Percentiles rank a stretch among this genome's conserved stretches.
Conservation (phyloP, 2,888 invertebrate species). For the Himalopsyche kuldschensis region DNA sequence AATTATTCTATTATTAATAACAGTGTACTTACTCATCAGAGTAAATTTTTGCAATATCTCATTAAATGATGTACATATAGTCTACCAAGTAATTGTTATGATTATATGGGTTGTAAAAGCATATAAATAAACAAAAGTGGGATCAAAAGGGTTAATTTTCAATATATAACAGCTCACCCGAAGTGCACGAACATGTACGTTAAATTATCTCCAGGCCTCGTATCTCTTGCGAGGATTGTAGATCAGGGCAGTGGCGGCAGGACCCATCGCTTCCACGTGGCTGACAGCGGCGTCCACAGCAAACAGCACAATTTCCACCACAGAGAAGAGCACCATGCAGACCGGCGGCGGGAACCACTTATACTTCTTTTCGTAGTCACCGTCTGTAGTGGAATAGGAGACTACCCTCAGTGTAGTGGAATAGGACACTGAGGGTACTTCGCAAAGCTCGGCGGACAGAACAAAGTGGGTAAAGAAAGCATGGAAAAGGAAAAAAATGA, state of each 20-base stretch:
- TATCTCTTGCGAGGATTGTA: slow-evolving; percentile 84
- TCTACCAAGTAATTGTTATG: too few relatives aligned
- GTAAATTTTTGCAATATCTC: too few relatives aligned
- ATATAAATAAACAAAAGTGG: too few relatives aligned
- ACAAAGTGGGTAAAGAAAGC: too few relatives aligned
- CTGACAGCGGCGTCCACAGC: slow-evolving; percentile 55
- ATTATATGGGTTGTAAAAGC: too few relatives aligned
- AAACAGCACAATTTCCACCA: slow-evolving; percentile 82
- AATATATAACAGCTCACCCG: slow-evolving; percentile 63
- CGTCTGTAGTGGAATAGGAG: slow-evolving; percentile 15
- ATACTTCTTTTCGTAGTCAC: slow-evolving; percentile 54
- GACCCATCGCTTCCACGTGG: slow-evolving; percentile 64
- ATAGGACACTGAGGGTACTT: too few relatives aligned
- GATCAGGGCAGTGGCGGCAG: slow-evolving; percentile 79
- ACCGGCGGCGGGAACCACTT: slow-evolving; percentile 90
- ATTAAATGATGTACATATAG: too few relatives aligned
- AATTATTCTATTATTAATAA: too few relatives aligned
- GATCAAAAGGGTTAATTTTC: too few relatives aligned
- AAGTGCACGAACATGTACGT: slow-evolving; percentile 97
- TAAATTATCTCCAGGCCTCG: slow-evolving; percentile 90
- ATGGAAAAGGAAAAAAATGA: neutral
- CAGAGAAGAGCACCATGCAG: slow-evolving; percentile 87
- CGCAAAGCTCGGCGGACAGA: too few relatives aligned
- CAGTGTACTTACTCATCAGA: too few relatives aligned
- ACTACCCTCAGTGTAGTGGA: too few relatives aligned